Percentiles rank a stretch among this genome's conserved stretches.
Evolutionary conservation across 2,797 vertebrate genomes (phyloP).

Genomic region (Euphonia xanthogaster): DNA sequence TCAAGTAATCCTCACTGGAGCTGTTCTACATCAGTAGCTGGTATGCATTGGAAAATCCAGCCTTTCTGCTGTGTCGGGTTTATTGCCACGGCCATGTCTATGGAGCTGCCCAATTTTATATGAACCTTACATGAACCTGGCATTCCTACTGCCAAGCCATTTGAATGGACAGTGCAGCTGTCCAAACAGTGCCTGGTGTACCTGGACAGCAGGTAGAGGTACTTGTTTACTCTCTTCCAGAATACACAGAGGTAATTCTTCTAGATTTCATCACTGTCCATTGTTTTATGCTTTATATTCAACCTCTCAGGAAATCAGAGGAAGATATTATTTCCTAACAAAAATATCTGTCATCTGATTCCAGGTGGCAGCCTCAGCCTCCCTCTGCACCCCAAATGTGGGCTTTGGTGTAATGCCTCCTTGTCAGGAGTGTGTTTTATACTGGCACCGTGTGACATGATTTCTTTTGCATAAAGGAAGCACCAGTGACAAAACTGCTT

Average conservation of each 20-base stretch:
- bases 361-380: background rate
- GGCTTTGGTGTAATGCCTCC: conserved; percentile 5
- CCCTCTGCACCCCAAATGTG: background rate
- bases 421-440: background rate
- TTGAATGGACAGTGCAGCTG: conserved; percentile 86
- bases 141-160: conserved; percentile 9
- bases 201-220: conserved; percentile 79
- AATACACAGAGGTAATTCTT: conserved; percentile 79
- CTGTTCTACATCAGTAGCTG: background rate
- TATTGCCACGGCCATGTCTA: background rate
- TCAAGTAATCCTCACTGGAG: conserved; percentile 42
- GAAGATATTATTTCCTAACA: conserved; percentile 52
- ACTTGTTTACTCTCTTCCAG: conserved; percentile 87
- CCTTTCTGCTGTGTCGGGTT: background rate
- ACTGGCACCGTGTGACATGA: background rate
- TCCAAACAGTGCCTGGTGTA: conserved; percentile 89
- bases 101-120: conserved; percentile 33
- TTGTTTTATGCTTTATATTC: conserved; percentile 70
- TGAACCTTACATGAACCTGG: conserved; percentile 67
- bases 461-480: background rate
- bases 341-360: conserved; percentile 41
- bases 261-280: conserved; percentile 75
- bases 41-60: background rate
- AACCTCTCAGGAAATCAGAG: conserved; percentile 44
- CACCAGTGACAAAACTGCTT: background rate